Conservation (phyloP, 1,140 invertebrate genomes). For the Hyposmocoma kahamanoa region DNA sequence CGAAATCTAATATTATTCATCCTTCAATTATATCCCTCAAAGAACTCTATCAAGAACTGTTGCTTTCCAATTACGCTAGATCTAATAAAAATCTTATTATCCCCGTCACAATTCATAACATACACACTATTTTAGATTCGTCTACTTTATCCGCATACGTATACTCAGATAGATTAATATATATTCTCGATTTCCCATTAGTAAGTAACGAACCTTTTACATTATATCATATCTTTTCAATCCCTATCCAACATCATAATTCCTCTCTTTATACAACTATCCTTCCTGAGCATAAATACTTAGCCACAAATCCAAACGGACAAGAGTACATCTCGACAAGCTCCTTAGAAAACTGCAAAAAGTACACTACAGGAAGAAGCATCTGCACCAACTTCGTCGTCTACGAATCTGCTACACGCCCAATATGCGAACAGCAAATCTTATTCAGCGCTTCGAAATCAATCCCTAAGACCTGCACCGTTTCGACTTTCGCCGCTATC, state of each 20-base stretch:
- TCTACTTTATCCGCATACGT: constrained; percentile 19
- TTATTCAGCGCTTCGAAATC: constrained; percentile 10
- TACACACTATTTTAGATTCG: constrained; percentile 24
- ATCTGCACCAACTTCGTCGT: constrained; percentile 17
- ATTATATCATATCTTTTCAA: constrained; percentile 24
- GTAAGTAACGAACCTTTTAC: constrained; percentile 16
- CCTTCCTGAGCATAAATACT: constrained; percentile 24
- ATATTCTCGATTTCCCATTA: constrained; percentile 25
- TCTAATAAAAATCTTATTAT: constrained; percentile 15
- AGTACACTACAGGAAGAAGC: constrained; percentile 10
- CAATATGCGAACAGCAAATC: constrained; percentile 22
- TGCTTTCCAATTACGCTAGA: constrained; percentile 20
- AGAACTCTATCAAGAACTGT: constrained; percentile 25
- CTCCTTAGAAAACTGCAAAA: constrained; percentile 21
- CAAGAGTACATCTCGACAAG: constrained; percentile 23
- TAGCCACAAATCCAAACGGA: constrained; percentile 21
- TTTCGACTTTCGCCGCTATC: constrained; percentile 19
- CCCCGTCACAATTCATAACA: constrained; percentile 14
- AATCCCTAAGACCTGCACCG: constrained; percentile 16
- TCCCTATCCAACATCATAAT: constrained; percentile 24
- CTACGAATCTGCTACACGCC: constrained; percentile 19
- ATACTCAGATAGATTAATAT: constrained; percentile 23
- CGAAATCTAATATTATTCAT: constrained; percentile 30
- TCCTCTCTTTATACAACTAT: constrained; percentile 21
- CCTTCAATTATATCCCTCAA: constrained; percentile 29